A percentile compares a stretch with the other conserved stretches of the same genome.
These are phyloP conservation scores for Escarpia spicata DNA, from an alignment of 2,888 invertebrate genomes.

Conservation along the genomic window DNA sequence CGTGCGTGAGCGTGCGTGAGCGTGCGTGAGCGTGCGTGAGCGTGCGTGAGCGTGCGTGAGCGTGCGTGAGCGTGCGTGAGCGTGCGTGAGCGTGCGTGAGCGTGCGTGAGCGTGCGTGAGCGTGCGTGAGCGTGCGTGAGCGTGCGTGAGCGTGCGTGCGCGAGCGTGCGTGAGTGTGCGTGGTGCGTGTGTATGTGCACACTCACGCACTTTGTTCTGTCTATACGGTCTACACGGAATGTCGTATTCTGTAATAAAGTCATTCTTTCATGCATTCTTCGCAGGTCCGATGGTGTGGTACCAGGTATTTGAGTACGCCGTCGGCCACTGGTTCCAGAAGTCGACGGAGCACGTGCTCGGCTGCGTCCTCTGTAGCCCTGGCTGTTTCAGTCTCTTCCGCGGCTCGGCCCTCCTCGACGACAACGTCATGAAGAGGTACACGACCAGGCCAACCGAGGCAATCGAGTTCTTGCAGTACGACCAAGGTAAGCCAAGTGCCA, in stretches of 20 bases:
- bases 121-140: too few relatives aligned
- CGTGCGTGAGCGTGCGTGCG: too few relatives aligned
- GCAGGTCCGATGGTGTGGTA: slow-evolving; percentile 85
- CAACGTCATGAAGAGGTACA: slow-evolving; percentile 54
- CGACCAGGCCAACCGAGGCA: slow-evolving; percentile 46
- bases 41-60: too few relatives aligned
- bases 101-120: too few relatives aligned
- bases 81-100: too few relatives aligned
- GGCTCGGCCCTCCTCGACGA: slow-evolving; percentile 55
- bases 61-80: too few relatives aligned
- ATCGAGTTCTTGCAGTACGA: slow-evolving; percentile 53
- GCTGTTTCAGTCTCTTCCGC: slow-evolving; percentile 55
- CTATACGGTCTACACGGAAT: not conserved
- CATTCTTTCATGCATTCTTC: not conserved
- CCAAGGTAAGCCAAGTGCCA: slow-evolving; percentile 46
- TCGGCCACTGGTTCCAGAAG: slow-evolving; percentile 93
- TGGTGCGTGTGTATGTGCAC: too few relatives aligned
- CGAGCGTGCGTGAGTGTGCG: too few relatives aligned
- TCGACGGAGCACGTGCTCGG: slow-evolving; percentile 86
- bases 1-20: too few relatives aligned
- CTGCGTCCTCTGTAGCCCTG: slow-evolving; percentile 55
- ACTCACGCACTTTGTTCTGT: not conserved
- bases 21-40: too few relatives aligned
- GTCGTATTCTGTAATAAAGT: not conserved
- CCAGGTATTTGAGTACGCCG: slow-evolving; percentile 89